These are phyloP conservation scores for Betta splendens DNA, from an alignment of 2,797 vertebrate species.

Conservation along the genomic window DNA sequence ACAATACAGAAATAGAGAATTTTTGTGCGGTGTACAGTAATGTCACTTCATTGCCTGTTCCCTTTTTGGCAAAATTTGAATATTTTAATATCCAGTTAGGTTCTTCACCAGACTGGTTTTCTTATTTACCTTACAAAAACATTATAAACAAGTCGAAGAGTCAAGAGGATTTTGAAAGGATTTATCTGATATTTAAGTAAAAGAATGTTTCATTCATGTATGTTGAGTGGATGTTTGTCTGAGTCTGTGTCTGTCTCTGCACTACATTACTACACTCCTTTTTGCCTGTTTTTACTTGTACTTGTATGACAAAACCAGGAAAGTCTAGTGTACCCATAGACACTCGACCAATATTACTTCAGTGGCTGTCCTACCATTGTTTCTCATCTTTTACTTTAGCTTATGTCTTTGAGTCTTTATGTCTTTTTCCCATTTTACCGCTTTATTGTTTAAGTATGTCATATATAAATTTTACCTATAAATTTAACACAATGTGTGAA, in stretches of 20 bases:
- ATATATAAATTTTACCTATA: too few relatives aligned
- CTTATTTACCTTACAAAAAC: neutral
- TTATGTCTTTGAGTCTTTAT: slow-evolving; percentile 6
- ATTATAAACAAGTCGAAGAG: too few relatives aligned
- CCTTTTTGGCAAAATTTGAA: slow-evolving; percentile 8
- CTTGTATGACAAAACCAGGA: slow-evolving; percentile 58
- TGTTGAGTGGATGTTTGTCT: too few relatives aligned
- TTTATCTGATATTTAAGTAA: too few relatives aligned
- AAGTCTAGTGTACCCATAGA: too few relatives aligned
- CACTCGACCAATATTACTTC: too few relatives aligned
- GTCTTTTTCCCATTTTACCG: neutral
- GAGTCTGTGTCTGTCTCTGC: too few relatives aligned
- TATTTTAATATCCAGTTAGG: neutral
- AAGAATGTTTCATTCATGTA: too few relatives aligned
- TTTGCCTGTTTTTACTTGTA: slow-evolving; percentile 5
- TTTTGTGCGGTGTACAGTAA: slow-evolving; percentile 37
- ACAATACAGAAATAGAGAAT: too few relatives aligned
- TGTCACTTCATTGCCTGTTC: slow-evolving; percentile 15
- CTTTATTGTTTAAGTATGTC: slow-evolving; percentile 11
- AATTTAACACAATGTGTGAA: too few relatives aligned
- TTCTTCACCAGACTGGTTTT: slow-evolving; percentile 8
- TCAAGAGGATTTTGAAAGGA: neutral
- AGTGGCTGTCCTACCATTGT: slow-evolving; percentile 15
- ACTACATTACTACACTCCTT: too few relatives aligned
- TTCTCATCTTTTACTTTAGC: slow-evolving; percentile 1